Conservation (phyloP, 30 jellyfish, hydroid and myxozoan genomes). For the Rhopilema esculentum region DNA sequence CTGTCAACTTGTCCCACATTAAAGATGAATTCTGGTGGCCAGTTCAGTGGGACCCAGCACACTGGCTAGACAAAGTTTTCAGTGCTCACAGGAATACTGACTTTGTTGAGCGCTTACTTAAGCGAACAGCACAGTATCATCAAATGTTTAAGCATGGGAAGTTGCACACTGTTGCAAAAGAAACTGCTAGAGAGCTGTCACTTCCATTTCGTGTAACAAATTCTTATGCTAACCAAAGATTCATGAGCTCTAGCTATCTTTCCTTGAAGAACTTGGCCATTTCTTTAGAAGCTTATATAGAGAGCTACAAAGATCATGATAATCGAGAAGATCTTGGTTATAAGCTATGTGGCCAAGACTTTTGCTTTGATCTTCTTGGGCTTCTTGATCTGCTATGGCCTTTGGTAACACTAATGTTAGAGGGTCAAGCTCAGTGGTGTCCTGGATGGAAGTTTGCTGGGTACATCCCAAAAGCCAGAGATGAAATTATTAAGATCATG, state of each 20-base stretch:
- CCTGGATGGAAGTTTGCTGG: slow-evolving; percentile 59
- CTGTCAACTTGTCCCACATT: neutral
- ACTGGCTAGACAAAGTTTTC: slow-evolving; percentile 52
- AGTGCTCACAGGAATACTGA: neutral
- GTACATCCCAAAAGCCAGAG: slow-evolving; percentile 22
- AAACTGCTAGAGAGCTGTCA: slow-evolving; percentile 38
- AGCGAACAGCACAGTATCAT: slow-evolving; percentile 9
- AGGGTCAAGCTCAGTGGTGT: slow-evolving; percentile 48
- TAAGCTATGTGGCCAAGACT: slow-evolving; percentile 48
- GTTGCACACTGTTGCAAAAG: slow-evolving; percentile 34
- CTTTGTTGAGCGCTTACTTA: slow-evolving; percentile 17
- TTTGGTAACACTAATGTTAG: slow-evolving; percentile 26
- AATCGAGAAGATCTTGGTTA: slow-evolving; percentile 50
- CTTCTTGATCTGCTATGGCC: slow-evolving; percentile 47
- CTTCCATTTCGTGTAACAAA: slow-evolving; percentile 41
- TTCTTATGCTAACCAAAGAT: slow-evolving; percentile 21
- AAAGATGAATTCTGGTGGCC: slow-evolving; percentile 49
- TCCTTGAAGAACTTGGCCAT: slow-evolving; percentile 4
- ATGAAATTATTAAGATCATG: neutral
- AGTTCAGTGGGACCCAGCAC: slow-evolving; percentile 47
- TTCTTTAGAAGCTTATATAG: slow-evolving; percentile 43
- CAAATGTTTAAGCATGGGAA: slow-evolving; percentile 38
- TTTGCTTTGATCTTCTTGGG: slow-evolving; percentile 38
- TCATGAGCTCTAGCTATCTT: slow-evolving; percentile 25
- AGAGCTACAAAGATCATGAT: slow-evolving; percentile 55